Evolutionary conservation across 1,140 invertebrate genomes (phyloP).

Genomic region (Psix sp.): DNA sequence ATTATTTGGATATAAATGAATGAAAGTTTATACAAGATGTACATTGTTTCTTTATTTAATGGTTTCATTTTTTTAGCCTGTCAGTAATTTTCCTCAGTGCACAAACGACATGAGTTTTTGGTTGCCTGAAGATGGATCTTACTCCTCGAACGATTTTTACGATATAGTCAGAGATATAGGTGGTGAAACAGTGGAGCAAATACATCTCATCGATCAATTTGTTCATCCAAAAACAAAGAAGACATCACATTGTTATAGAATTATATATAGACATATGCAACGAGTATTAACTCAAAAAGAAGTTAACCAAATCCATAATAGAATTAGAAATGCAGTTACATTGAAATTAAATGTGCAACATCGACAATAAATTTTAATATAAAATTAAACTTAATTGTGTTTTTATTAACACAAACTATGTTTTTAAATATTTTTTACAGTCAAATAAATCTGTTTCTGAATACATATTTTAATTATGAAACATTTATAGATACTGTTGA

Average conservation of each 20-base stretch:
- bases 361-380: conserved; percentile 69
- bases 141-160: conserved; percentile 93
- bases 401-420: too few species aligned
- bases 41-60: conserved; percentile 41
- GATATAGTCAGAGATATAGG: conserved; percentile 92
- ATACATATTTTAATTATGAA: too few species aligned
- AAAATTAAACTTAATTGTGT: too few species aligned
- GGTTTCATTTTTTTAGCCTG: conserved; percentile 84
- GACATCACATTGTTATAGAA: conserved; percentile 93
- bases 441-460: too few species aligned
- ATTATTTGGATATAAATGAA: not conserved
- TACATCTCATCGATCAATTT: conserved; percentile 92
- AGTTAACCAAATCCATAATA: conserved; percentile 90
- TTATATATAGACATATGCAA: conserved; percentile 96
- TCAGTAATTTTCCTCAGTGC: conserved; percentile 94
- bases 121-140: conserved; percentile 85
- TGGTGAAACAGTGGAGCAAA: conserved; percentile 95
- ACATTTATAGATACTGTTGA: too few species aligned
- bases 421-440: too few species aligned
- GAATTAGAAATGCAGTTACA: conserved; percentile 82
- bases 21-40: not conserved
- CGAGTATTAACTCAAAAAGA: conserved; percentile 90
- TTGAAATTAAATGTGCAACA: conserved; percentile 84
- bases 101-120: conserved; percentile 98
- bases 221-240: conserved; percentile 89